A percentile compares a stretch with the other conserved stretches of the same genome.
phyloP scores from a whole-genome alignment of 2,113 vertebrate species.

The Mastomys natalensis region DNA sequence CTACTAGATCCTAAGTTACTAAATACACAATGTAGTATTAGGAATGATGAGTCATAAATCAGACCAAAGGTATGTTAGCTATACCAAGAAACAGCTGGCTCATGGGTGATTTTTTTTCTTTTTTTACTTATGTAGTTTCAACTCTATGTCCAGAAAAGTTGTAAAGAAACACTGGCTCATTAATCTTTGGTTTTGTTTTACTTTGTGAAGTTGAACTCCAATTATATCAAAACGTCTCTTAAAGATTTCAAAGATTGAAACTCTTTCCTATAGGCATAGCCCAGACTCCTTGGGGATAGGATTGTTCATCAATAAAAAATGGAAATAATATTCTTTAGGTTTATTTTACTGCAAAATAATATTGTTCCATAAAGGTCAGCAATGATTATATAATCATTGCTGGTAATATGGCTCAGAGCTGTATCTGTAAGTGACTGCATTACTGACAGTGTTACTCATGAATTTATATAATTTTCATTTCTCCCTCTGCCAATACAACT shows the following conservation, averaged over 20 bases:
- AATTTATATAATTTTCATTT: neutral
- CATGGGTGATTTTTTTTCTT: neutral
- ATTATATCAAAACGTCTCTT: neutral
- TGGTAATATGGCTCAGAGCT: neutral
- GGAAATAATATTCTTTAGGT: neutral
- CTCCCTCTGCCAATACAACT: neutral
- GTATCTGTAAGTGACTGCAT: neutral
- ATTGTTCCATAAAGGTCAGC: conserved; percentile 4
- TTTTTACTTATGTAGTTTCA: neutral
- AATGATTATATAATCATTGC: neutral
- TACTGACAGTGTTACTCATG: neutral
- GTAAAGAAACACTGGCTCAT: neutral
- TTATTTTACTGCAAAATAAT: neutral
- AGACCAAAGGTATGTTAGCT: neutral
- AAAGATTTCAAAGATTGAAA: neutral
- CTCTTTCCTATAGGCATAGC: neutral
- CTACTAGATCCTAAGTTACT: neutral
- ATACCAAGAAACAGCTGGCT: neutral
- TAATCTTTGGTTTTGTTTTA: neutral
- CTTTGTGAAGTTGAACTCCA: neutral
- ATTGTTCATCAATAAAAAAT: conserved; percentile 18
- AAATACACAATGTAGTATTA: neutral
- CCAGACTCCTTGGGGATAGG: neutral
- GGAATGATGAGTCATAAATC: neutral
- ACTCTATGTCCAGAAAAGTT: neutral